Conservation (phyloP, 2,113 vertebrate genomes). For the Puma concolor region DNA sequence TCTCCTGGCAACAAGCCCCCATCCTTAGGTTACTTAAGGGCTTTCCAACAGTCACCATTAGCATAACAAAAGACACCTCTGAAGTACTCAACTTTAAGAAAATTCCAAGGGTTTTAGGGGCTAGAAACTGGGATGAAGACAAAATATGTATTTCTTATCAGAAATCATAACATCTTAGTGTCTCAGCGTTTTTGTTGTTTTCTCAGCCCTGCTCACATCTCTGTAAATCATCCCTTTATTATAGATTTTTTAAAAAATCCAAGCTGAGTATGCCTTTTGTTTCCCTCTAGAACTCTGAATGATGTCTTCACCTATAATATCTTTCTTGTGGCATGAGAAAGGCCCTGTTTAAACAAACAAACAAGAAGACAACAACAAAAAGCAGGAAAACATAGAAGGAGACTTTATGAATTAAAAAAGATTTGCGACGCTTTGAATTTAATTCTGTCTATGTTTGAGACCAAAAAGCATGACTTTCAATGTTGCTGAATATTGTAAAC, state of each 20-base stretch:
- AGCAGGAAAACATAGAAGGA: background rate
- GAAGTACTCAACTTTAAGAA: background rate
- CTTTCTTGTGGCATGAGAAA: background rate
- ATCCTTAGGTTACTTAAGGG: background rate
- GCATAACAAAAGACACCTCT: background rate
- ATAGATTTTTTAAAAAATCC: background rate
- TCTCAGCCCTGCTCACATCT: background rate
- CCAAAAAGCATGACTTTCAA: background rate
- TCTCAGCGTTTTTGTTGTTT: background rate
- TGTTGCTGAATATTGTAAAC: background rate
- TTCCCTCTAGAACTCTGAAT: background rate
- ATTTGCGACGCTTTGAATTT: background rate
- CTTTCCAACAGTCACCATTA: background rate
- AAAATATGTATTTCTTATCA: background rate
- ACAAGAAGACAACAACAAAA: background rate
- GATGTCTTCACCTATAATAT: background rate
- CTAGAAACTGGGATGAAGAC: background rate
- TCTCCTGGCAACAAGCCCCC: background rate
- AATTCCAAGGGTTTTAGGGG: background rate
- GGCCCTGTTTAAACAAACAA: background rate
- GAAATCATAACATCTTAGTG: background rate
- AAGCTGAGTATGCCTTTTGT: background rate
- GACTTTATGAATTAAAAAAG: background rate
- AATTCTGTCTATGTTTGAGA: background rate
- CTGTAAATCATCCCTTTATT: background rate